Conservation (phyloP, 2,797 vertebrate species). For the Staurois parvus region DNA sequence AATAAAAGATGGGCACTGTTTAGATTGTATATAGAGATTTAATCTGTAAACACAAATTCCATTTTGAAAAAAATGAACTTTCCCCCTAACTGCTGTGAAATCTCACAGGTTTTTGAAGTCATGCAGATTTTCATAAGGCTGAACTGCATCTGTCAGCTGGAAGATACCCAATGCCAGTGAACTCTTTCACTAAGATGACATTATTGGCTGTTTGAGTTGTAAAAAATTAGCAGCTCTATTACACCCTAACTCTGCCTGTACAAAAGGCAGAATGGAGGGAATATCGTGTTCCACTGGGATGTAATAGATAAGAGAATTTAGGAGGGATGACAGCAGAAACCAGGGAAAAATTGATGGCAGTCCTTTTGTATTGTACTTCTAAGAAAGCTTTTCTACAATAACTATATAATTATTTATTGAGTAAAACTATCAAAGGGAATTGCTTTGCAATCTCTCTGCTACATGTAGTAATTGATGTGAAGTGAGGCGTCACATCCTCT, state of each 20-base stretch:
- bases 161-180: constrained; percentile 18
- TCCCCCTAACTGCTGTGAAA: neutral
- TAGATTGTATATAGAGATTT: neutral
- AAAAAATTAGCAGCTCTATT: constrained; percentile 31
- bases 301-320: constrained; percentile 37
- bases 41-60: neutral
- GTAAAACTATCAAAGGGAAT: constrained; percentile 80
- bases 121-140: constrained; percentile 19
- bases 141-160: constrained; percentile 34
- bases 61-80: neutral
- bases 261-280: constrained; percentile 8
- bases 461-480: constrained; percentile 95
- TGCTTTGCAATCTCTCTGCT: constrained; percentile 84
- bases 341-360: constrained; percentile 69
- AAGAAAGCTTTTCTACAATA: constrained; percentile 74
- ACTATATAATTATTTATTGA: constrained; percentile 90
- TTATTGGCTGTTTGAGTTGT: constrained; percentile 36
- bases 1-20: neutral
- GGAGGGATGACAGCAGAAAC: neutral
- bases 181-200: constrained; percentile 27
- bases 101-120: neutral
- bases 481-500: constrained; percentile 79
- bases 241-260: constrained; percentile 25
- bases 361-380: constrained; percentile 72
- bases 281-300: neutral